Conservation (phyloP, 2,888 invertebrate genomes). For the Phalera bucephala region DNA sequence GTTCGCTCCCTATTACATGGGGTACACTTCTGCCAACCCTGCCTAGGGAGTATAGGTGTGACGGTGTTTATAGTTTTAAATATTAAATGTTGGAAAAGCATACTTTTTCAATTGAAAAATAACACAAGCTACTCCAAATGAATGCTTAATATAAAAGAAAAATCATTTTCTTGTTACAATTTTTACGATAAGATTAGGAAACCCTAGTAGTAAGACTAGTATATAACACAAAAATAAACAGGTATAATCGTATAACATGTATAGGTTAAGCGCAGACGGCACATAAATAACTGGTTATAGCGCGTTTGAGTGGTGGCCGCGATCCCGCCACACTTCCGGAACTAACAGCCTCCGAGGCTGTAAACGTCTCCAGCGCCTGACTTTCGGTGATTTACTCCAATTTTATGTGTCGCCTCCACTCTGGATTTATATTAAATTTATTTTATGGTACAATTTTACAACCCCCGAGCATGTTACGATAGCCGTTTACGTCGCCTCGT, state of each 20-base stretch:
- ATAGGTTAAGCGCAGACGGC: slow-evolving; percentile 40
- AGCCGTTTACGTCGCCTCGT: slow-evolving; percentile 51
- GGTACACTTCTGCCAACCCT: too few species aligned
- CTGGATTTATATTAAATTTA: slow-evolving; percentile 78
- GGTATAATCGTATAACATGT: slow-evolving; percentile 22
- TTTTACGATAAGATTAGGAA: too few species aligned
- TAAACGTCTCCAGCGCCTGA: slow-evolving; percentile 79
- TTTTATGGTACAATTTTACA: slow-evolving; percentile 75
- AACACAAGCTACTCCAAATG: too few species aligned
- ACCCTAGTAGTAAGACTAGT: too few species aligned
- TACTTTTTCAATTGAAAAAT: too few species aligned
- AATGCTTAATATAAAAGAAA: too few species aligned
- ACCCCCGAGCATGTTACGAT: slow-evolving; percentile 66
- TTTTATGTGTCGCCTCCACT: slow-evolving; percentile 78
- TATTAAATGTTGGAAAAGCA: too few species aligned
- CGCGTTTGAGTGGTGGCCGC: slow-evolving; percentile 57
- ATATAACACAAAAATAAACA: not conserved
- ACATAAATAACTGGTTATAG: slow-evolving; percentile 65
- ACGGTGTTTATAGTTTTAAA: too few species aligned
- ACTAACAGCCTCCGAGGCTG: slow-evolving; percentile 74
- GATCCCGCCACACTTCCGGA: slow-evolving; percentile 56
- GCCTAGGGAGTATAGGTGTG: too few species aligned
- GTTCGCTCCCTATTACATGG: too few species aligned
- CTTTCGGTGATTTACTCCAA: slow-evolving; percentile 80
- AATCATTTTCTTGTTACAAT: too few species aligned